Evolutionary conservation across 1,140 invertebrate species (phyloP).

Genomic region (Mactra quadrangularis): DNA sequence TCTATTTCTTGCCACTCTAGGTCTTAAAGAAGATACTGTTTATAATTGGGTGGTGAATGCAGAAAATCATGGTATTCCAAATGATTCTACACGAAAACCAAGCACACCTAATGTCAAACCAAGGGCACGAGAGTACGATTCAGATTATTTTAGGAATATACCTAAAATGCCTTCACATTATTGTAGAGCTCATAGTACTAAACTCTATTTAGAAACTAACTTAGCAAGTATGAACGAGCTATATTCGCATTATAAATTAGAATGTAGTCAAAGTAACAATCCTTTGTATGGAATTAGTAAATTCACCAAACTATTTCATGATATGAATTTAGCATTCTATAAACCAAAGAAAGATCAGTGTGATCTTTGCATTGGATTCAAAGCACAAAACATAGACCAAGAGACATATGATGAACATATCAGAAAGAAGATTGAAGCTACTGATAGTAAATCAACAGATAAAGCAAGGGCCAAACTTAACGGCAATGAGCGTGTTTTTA

Average conservation of each 20-base stretch:
- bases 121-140: conserved; percentile 10
- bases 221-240: conserved; percentile 19
- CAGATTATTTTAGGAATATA: background rate
- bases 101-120: background rate
- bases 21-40: conserved; percentile 36
- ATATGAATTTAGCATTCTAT: conserved; percentile 40
- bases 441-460: background rate
- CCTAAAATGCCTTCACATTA: conserved; percentile 40
- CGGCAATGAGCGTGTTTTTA: conserved; percentile 9
- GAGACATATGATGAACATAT: conserved; percentile 35
- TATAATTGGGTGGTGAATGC: conserved; percentile 18
- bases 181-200: conserved; percentile 24
- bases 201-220: conserved; percentile 31
- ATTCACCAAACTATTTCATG: conserved; percentile 38
- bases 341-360: conserved; percentile 50
- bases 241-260: conserved; percentile 16
- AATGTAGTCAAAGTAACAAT: background rate
- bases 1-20: conserved; percentile 18
- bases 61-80: conserved; percentile 4
- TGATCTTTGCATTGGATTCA: conserved; percentile 24
- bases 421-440: background rate
- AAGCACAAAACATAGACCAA: conserved; percentile 3
- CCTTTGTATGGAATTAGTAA: conserved; percentile 1
- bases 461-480: conserved; percentile 20
- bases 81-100: background rate